Evolutionary conservation across 2,113 vertebrate genomes (phyloP).

Genomic region (Grus americana): DNA sequence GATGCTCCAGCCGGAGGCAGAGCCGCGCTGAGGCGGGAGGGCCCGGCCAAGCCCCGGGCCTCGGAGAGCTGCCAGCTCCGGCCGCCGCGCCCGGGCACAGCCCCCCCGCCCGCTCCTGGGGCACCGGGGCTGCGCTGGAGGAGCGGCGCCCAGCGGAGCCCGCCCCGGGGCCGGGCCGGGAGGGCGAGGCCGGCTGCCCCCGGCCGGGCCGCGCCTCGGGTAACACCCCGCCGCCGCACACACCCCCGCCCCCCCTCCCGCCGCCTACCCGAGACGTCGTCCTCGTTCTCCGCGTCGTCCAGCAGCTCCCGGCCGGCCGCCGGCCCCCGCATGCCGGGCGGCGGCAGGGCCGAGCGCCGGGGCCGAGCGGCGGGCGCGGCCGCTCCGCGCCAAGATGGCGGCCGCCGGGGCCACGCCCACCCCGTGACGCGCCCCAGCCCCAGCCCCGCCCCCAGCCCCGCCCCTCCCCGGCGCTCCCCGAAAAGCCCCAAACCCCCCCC

Average conservation of each 20-base stretch:
- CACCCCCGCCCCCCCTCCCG: not conserved
- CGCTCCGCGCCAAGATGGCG: constrained; percentile 72
- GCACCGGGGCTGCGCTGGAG: no score
- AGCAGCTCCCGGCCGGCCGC: constrained; percentile 56
- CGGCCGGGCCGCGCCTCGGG: not conserved
- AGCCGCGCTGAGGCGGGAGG: not conserved
- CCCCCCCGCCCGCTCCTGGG: no score
- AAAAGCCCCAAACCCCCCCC: not conserved
- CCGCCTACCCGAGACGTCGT: constrained; percentile 66
- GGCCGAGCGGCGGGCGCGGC: constrained; percentile 61
- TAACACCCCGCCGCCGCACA: not conserved
- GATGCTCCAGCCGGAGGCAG: no score
- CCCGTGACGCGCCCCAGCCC: not conserved
- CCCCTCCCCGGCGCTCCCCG: not conserved
- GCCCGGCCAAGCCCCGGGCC: not conserved
- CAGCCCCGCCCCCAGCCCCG: no score
- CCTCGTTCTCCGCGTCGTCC: constrained; percentile 62
- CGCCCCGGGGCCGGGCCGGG: not conserved
- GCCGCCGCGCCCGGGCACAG: no score
- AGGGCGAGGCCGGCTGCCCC: no score
- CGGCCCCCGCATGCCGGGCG: constrained; percentile 66
- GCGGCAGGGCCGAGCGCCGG: not conserved
- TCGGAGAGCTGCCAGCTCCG: not conserved
- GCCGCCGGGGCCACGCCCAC: not conserved
- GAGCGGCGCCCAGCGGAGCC: no score